Evolutionary conservation across 2,113 vertebrate species (phyloP), one percentile per base, ranked within the genome.

Genomic region (Pluvialis apricaria): DNA sequence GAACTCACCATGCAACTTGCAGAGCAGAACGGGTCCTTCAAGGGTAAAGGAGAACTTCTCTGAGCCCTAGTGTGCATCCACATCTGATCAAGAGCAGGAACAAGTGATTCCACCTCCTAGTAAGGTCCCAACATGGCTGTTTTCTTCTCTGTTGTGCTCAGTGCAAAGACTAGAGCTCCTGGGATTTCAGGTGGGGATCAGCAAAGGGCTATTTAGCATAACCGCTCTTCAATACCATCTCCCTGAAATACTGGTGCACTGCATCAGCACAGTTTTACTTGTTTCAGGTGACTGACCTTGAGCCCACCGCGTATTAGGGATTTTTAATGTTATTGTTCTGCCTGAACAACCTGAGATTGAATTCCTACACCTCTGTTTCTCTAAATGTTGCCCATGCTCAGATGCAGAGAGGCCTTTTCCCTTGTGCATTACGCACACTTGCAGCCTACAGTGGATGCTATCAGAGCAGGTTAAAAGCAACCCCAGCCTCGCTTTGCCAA

Each of bases 141-240:
- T 93, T 96, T 61, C 92, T 97, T 86, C 96, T 94, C 55, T 93
- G 83, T 88, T 94, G 77, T 87, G 68, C 68, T 88, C 54, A 28
- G 54, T 45, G 47, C 91, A 94, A 90, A 88, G 87, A 87, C 72
- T 28, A 86, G 82, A 18, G 5, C 73, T 90, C 49, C 91, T 77
- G 95, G 88, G 88, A 94, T 88, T 97, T 90, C 95, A 96, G 86
- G 62, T 82, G 78, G 72, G 71, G 69, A 82, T 86, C 89, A 86
- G 83, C 79, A 87, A 92, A 82, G 79, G 79, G 51, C 88, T 81
- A 12, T 42, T 91, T 45, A 70, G 40, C 60, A 87, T n/a, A 97
- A 94, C 81, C 96, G 90, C 87, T 79, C 86, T 93, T 88, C 96
- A 95, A 3, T 36, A 55, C 75, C 87, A 86, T 44, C 49, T 68